A percentile compares a stretch with the other conserved stretches of the same genome.
phyloP scores from a whole-genome alignment of 2,113 vertebrate genomes.

The Empidonax alnorum region DNA sequence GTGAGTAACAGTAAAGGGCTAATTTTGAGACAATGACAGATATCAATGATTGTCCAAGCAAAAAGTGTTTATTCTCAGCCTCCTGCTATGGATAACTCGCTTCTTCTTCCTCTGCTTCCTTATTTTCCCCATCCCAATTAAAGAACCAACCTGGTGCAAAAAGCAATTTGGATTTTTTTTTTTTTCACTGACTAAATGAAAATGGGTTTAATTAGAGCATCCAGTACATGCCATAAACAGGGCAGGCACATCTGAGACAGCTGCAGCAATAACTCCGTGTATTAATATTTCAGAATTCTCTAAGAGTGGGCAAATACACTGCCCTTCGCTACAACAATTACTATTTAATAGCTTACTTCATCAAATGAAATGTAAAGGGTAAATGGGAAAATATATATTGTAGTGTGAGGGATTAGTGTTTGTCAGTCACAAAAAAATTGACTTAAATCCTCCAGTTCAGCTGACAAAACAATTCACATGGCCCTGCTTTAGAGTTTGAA shows the following conservation, averaged over 20 bases:
- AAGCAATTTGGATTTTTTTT: slow-evolving; percentile 12
- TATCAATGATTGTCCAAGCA: slow-evolving; percentile 21
- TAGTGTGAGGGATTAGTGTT: neutral
- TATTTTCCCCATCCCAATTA: slow-evolving; percentile 46
- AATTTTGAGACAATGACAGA: slow-evolving; percentile 16
- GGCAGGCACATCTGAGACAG: neutral
- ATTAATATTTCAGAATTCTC: slow-evolving; percentile 51
- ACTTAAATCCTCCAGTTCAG: neutral
- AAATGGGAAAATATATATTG: slow-evolving; percentile 9
- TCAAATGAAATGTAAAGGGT: neutral
- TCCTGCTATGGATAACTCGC: slow-evolving; percentile 11
- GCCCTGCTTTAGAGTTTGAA: neutral
- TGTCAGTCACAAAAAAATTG: slow-evolving; percentile 2
- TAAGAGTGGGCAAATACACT: slow-evolving; percentile 21
- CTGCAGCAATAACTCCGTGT: neutral
- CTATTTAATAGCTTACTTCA: slow-evolving; percentile 44
- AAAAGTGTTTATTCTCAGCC: slow-evolving; percentile 17
- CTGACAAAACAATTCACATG: neutral
- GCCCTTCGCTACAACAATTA: slow-evolving; percentile 28
- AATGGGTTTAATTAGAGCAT: slow-evolving; percentile 53
- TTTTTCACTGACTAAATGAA: slow-evolving; percentile 13
- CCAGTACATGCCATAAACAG: neutral
- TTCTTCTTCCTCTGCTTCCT: slow-evolving; percentile 7
- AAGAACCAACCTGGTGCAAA: slow-evolving; percentile 9
- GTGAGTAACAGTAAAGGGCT: neutral